Evolutionary conservation across 2,797 vertebrate genomes (phyloP), one percentile per base, ranked within the genome.

Genomic region (Thripadectes ignobilis): DNA sequence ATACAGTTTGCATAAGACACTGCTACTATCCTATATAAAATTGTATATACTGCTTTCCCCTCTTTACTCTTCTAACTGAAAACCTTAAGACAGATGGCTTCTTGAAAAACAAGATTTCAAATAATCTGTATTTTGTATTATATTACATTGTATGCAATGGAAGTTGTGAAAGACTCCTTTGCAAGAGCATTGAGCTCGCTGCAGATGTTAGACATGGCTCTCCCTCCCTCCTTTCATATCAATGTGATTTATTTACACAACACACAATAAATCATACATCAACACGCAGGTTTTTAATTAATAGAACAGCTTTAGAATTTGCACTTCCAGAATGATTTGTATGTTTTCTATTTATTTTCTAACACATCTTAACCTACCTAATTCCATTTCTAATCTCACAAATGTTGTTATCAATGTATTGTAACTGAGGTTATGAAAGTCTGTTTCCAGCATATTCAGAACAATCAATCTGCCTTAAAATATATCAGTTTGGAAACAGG

Each of bases 351-450:
- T 27, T 89, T 82, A 83, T 61, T 96, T 94, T 87, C 59, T 89
- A 89, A 72, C 38, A 74, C 7, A 55, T 83, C 48, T 92, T 75
- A 77, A 80, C 19, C 11, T 73, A 80, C 15, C 12, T 93, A 72
- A 77, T 91, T 92, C 36, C 36, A 26, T 93, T 89, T 77, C 61
- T 82, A 85, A 87, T 76, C 63, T 88, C 73, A 91, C 49, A 83
- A 80, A 93, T 76, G 34, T 81, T 84, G 46, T 59, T 95, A 93
- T 87, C 88, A 90, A 75, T 46, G 41, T 82, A 92, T 90, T 92
- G 65, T 81, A 96, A 92, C 17, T 57, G 83, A 72, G 55, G n/a
- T 84, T 95, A 86, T 89, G 63, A 76, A 82, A 84, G 55, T 29
- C 34, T 82, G 51, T 45, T 95, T 85, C 80, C 49, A 85, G 46